A percentile compares a stretch with the other conserved stretches of the same genome.
phyloP scores from a whole-genome alignment of 2,113 vertebrate species.

The Sturnus vulgaris region DNA sequence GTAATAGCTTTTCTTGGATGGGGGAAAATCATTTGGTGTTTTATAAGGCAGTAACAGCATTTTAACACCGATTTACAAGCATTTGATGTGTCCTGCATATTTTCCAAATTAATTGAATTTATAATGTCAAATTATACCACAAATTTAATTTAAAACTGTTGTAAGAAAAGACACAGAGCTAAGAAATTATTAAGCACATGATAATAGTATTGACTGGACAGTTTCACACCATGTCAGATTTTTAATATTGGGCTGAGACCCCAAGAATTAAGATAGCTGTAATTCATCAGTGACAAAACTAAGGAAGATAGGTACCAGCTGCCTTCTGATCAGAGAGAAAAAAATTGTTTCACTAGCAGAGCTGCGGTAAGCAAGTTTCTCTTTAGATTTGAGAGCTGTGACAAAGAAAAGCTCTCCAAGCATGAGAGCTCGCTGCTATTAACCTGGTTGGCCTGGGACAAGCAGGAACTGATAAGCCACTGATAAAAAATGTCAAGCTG shows the following conservation, averaged over 20 bases:
- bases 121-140: background rate
- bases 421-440: background rate
- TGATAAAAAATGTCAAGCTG: background rate
- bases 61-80: slow-evolving; percentile 35
- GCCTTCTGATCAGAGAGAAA: background rate
- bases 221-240: background rate
- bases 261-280: background rate
- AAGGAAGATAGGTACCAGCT: background rate
- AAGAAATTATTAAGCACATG: background rate
- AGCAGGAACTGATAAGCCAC: background rate
- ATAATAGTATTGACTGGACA: background rate
- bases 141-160: slow-evolving; percentile 4
- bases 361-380: background rate
- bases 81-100: background rate
- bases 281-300: background rate
- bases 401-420: background rate
- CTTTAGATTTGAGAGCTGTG: background rate
- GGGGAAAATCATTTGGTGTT: background rate
- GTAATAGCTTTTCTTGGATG: background rate
- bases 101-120: slow-evolving; percentile 45
- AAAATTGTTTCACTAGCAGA: background rate
- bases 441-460: background rate
- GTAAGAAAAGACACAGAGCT: background rate
- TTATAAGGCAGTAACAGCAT: slow-evolving; percentile 18
- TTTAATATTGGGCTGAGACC: background rate